A percentile compares a stretch with the other conserved stretches of the same genome.
Evolutionary conservation across 2,888 invertebrate species (phyloP).

Genomic region (Chrysolina haemoptera): DNA sequence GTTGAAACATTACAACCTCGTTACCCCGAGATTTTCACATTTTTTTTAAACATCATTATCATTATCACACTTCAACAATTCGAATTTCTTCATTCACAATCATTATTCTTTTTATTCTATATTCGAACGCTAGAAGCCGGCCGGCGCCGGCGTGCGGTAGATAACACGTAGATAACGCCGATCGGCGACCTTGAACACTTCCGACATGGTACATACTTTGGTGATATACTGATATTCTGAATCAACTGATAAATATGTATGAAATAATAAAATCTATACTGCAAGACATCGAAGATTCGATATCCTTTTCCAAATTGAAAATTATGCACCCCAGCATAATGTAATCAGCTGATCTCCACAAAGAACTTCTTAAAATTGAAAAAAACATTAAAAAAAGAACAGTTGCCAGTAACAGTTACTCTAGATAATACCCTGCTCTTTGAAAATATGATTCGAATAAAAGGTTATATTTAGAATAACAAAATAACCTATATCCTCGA

Average conservation of each 20-base stretch:
- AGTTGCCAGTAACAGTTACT: background rate
- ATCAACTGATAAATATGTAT: constrained; percentile 7
- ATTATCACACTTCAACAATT: no score
- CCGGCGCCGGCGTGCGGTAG: no score
- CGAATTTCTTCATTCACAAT: no score
- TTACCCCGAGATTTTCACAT: no score
- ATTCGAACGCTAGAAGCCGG: no score
- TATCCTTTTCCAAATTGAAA: constrained; percentile 1
- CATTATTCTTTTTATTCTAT: no score
- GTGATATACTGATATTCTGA: no score
- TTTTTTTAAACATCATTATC: no score
- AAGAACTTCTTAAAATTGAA: background rate
- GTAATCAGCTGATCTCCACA: background rate
- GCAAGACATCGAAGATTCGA: constrained; percentile 22
- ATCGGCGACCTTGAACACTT: no score
- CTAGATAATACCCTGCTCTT: background rate
- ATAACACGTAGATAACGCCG: no score
- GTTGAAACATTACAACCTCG: no score
- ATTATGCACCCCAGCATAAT: constrained; percentile 19
- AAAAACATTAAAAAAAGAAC: background rate
- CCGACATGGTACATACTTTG: no score
- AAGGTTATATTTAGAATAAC: background rate
- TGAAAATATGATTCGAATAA: background rate
- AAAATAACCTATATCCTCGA: constrained; percentile 13
- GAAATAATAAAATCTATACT: constrained; percentile 7